Evolutionary conservation across 2,113 vertebrate species (phyloP), one percentile per base, ranked within the genome.

Genomic region (Rutilus rutilus): DNA sequence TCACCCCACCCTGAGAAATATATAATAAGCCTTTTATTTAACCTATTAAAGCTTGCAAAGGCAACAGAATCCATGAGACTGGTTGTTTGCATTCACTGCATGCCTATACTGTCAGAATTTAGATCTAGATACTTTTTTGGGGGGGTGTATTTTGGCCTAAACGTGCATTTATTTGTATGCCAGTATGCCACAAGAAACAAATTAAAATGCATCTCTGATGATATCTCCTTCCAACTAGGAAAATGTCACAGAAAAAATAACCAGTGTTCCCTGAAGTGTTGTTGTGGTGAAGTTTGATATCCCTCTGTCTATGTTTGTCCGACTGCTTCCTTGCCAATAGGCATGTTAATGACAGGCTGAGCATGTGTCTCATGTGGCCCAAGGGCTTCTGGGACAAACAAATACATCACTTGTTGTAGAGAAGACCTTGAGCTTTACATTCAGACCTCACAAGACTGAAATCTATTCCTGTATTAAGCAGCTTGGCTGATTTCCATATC

Each of bases 1-100:
- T 99, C 84, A 99, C 98, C 78, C 98, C 98, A 85, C 98, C 98
- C 98, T 99, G 92, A 77, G 47, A 77, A 50, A 77, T 5, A 77
- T 2, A 15, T 7, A 50, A 74, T n/a, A 5, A 45, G 23, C 71
- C 36, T 15, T 74, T 74, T 7, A 45, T 74, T 10, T 47, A 74
- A 15, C 23, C 12, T 47, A n/a, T 75, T 15, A 27, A 25, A 75
- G n/a, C 21, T 42, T 69, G 65, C 65, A 69, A 39, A 10, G 2
- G 21, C 11, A 42, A 11, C 5, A 45, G 11, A 2, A n/a, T 21
- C 23, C 2, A 23, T 23, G 2, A 21, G 30, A 39, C 21, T 5
- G 36, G 21, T n/a, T 71, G 65, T 33, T 39, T 69, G 23, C 67
- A 71, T 39, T 39, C 12, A 71, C 67, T 69, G 65, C 7, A 30